Evolutionary conservation across 2,888 invertebrate species (phyloP).

Genomic region (Cyaniris semiargus): DNA sequence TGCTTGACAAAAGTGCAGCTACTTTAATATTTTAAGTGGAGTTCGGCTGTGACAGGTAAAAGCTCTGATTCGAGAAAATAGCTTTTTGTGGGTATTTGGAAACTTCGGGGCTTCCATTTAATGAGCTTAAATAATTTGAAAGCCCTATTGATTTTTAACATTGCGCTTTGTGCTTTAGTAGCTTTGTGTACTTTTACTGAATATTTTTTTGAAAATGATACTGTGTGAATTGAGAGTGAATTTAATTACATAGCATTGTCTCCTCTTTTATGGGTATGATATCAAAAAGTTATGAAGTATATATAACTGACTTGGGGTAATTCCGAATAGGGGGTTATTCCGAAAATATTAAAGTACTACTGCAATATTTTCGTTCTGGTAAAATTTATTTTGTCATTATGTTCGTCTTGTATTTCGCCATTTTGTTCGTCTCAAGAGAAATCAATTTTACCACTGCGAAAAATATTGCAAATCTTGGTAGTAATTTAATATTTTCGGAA

Average conservation of each 20-base stretch:
- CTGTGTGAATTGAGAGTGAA: not conserved
- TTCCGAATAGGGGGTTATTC: too few species aligned
- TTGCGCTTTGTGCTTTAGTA: constrained; percentile 3
- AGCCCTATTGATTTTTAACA: constrained; percentile 31
- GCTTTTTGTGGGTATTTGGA: constrained; percentile 41
- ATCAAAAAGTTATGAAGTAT: too few species aligned
- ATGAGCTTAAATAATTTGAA: constrained; percentile 49
- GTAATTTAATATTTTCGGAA: too few species aligned
- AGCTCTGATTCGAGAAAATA: constrained; percentile 37
- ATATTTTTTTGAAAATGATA: not conserved
- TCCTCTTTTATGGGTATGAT: too few species aligned
- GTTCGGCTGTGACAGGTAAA: constrained; percentile 29
- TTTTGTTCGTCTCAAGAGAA: too few species aligned
- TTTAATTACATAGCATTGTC: not conserved
- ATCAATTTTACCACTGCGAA: too few species aligned
- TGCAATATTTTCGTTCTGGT: too few species aligned
- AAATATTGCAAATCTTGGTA: too few species aligned
- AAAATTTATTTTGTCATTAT: too few species aligned
- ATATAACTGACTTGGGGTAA: too few species aligned
- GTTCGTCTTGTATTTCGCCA: too few species aligned
- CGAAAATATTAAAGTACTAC: too few species aligned
- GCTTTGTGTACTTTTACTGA: not conserved
- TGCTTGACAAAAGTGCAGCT: constrained; percentile 24
- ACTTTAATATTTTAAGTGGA: constrained; percentile 27
- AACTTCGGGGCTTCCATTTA: constrained; percentile 44